These are phyloP conservation scores for Grammomys surdaster DNA, from an alignment of 2,113 vertebrate species.

Conservation along the genomic window DNA sequence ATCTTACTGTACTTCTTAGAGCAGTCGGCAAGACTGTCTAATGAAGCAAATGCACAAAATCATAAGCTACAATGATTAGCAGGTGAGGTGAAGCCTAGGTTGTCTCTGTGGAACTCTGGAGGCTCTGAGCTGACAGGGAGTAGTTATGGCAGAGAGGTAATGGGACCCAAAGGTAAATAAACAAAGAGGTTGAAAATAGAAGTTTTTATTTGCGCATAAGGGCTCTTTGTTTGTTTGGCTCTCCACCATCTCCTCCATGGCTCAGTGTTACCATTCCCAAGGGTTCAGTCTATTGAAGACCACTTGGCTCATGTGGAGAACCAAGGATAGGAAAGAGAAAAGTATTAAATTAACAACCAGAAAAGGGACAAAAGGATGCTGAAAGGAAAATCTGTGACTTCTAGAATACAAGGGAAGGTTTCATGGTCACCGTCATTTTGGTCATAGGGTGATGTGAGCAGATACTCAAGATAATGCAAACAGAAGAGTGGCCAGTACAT, in stretches of 20 bases:
- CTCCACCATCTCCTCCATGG: background rate
- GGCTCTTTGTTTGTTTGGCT: background rate
- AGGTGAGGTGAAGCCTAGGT: background rate
- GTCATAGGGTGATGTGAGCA: background rate
- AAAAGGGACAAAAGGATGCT: background rate
- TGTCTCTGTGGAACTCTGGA: rapidly evolving
- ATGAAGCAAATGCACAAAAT: background rate
- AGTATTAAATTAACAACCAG: background rate
- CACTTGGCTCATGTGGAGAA: background rate
- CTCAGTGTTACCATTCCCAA: background rate
- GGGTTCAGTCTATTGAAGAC: background rate
- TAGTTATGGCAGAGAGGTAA: background rate
- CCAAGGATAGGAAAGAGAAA: background rate
- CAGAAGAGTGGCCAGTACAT: background rate
- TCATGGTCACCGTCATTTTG: background rate
- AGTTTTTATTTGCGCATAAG: background rate
- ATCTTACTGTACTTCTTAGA: background rate
- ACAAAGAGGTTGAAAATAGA: background rate
- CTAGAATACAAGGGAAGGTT: background rate
- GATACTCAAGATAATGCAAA: background rate
- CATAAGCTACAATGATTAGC: too few relatives aligned
- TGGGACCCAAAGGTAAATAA: background rate
- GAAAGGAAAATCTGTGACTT: background rate
- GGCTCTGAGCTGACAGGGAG: background rate
- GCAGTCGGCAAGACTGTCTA: background rate